Evolutionary conservation across 2,888 invertebrate genomes (phyloP).

Genomic region (Tanypteryx hageni): DNA sequence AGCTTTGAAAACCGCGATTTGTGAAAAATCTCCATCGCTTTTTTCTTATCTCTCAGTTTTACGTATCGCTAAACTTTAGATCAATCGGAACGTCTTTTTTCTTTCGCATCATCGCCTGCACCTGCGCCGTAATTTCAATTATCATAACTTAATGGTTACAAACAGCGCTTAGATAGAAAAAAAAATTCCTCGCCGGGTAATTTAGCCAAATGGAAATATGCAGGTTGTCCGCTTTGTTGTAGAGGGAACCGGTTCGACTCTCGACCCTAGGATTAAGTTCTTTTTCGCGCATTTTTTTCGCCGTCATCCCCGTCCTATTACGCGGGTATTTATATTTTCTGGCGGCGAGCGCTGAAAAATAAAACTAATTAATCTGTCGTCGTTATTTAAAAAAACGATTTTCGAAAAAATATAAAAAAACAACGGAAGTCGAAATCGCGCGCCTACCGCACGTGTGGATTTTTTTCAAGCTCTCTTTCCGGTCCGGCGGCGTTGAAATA

Average conservation of each 20-base stretch:
- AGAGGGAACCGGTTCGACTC: not conserved
- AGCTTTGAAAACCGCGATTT: no score
- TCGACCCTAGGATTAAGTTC: not conserved
- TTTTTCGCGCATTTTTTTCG: not conserved
- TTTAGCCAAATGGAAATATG: not conserved
- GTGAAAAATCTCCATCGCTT: no score
- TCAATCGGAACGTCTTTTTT: no score
- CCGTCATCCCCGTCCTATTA: not conserved
- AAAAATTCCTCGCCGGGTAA: not conserved
- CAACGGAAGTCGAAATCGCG: not conserved
- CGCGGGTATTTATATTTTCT: not conserved
- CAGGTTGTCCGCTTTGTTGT: not conserved
- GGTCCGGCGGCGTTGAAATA: not conserved
- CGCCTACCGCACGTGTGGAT: not conserved
- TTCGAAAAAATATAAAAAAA: not conserved
- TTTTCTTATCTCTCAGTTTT: no score
- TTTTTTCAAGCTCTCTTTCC: constrained; percentile 12
- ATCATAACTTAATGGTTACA: constrained; percentile 16
- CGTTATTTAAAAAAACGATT: not conserved
- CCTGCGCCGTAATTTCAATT: constrained; percentile 18
- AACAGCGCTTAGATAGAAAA: not conserved
- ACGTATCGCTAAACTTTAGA: no score
- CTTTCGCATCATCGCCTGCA: not conserved
- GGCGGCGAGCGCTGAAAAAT: not conserved
- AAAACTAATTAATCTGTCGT: not conserved